These are phyloP conservation scores for Eciton burchellii DNA, from an alignment of 1,140 invertebrate species.

Conservation along the genomic window DNA sequence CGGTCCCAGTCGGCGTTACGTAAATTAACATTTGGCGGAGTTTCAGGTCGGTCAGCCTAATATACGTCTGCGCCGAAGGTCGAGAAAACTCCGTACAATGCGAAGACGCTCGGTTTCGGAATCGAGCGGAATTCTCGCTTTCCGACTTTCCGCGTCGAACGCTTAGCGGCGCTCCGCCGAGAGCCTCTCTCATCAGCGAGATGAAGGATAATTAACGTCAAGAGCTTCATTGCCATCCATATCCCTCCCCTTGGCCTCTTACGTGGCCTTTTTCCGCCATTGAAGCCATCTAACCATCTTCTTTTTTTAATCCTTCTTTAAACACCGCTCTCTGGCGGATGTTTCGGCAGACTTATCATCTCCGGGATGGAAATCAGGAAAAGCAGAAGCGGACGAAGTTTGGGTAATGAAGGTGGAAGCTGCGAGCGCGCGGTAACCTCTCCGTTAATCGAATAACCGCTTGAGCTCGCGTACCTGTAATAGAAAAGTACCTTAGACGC, in stretches of 20 bases:
- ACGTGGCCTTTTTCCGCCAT: neutral
- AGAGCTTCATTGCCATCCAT: neutral
- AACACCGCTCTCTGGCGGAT: neutral
- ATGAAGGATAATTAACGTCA: no score
- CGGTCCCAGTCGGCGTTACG: constrained; percentile 55
- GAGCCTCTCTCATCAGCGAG: neutral
- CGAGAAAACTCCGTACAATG: constrained; percentile 39
- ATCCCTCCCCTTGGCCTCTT: no score
- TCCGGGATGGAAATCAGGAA: constrained; percentile 45
- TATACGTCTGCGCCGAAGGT: constrained; percentile 51
- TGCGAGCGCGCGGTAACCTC: constrained; percentile 44
- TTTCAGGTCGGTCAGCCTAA: constrained; percentile 44
- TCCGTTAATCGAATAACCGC: constrained; percentile 52
- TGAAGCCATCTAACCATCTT: neutral
- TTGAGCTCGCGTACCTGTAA: constrained; percentile 32
- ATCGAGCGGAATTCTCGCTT: neutral
- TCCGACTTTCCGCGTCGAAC: neutral
- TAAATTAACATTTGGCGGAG: constrained; percentile 65
- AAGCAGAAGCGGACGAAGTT: constrained; percentile 47
- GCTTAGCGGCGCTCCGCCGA: neutral
- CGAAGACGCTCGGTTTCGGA: constrained; percentile 27
- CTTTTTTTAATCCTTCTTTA: constrained; percentile 2
- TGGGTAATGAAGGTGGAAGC: constrained; percentile 59
- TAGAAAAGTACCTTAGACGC: constrained; percentile 42
- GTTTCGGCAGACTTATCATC: constrained; percentile 21